These are phyloP conservation scores for Candoia aspera DNA, from an alignment of 2,113 vertebrate genomes.

Conservation along the genomic window DNA sequence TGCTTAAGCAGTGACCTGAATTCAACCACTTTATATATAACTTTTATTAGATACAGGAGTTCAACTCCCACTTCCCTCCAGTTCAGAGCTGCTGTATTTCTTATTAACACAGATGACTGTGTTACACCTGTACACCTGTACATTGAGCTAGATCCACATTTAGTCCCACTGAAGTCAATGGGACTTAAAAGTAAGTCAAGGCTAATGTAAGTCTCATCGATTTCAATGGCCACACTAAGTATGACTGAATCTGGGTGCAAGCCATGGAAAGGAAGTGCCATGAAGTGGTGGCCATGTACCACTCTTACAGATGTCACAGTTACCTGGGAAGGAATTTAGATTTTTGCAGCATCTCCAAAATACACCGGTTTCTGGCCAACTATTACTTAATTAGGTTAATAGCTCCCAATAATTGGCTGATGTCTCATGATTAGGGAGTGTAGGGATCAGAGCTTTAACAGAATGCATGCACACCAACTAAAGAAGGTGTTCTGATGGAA, in stretches of 20 bases:
- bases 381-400: background rate
- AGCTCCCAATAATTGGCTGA: background rate
- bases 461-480: no score
- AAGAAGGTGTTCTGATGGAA: background rate
- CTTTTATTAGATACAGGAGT: background rate
- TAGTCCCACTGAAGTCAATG: background rate
- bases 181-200: background rate
- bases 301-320: no score
- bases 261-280: background rate
- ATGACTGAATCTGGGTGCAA: background rate
- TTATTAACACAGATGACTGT: no score
- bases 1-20: background rate
- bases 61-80: background rate
- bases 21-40: background rate
- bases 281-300: background rate
- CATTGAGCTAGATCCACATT: background rate
- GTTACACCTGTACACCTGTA: background rate
- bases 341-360: background rate
- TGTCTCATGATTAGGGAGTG: background rate
- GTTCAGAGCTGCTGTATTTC: no score
- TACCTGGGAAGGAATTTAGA: background rate
- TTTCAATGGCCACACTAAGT: background rate
- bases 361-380: background rate
- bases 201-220: background rate
- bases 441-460: background rate